Percentiles rank a stretch among this genome's conserved stretches.
Evolutionary conservation across 2,113 vertebrate genomes (phyloP).

Genomic region (Labeo rohita): DNA sequence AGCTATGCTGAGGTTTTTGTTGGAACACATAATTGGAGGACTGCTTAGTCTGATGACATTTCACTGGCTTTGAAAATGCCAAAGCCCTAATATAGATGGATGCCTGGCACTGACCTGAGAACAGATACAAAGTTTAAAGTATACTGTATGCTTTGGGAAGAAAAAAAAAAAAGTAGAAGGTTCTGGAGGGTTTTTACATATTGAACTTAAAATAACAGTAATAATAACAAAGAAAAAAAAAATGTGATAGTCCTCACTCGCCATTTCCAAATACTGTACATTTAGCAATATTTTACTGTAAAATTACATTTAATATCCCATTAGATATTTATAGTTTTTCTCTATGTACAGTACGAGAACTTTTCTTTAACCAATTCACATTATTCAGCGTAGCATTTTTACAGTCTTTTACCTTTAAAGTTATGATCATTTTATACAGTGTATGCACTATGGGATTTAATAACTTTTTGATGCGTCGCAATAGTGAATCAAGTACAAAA

Average conservation of each 20-base stretch:
- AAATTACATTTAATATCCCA: too few species aligned
- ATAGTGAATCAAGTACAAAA: not conserved
- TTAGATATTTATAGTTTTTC: too few species aligned
- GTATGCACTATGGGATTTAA: not conserved
- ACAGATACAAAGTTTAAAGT: not conserved
- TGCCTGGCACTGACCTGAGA: not conserved
- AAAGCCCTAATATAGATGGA: slow-evolving; percentile 22
- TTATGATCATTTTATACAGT: not conserved
- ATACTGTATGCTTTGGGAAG: not conserved
- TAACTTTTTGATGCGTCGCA: not conserved
- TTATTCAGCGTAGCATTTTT: too few species aligned
- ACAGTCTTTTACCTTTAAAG: too few species aligned
- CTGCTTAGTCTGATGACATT: slow-evolving; percentile 16
- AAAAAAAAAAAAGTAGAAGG: too few species aligned
- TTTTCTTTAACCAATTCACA: too few species aligned
- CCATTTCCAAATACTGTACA: too few species aligned
- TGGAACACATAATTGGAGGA: not conserved
- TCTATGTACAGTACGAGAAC: too few species aligned
- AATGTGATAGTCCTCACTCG: too few species aligned
- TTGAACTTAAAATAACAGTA: too few species aligned
- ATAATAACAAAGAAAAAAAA: too few species aligned
- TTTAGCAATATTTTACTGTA: too few species aligned
- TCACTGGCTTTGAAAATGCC: slow-evolving; percentile 32
- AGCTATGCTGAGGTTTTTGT: not conserved
- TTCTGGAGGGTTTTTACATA: not conserved